Evolutionary conservation across 2,113 vertebrate genomes (phyloP), one percentile per base, ranked within the genome.

Genomic region (Alosa alosa): DNA sequence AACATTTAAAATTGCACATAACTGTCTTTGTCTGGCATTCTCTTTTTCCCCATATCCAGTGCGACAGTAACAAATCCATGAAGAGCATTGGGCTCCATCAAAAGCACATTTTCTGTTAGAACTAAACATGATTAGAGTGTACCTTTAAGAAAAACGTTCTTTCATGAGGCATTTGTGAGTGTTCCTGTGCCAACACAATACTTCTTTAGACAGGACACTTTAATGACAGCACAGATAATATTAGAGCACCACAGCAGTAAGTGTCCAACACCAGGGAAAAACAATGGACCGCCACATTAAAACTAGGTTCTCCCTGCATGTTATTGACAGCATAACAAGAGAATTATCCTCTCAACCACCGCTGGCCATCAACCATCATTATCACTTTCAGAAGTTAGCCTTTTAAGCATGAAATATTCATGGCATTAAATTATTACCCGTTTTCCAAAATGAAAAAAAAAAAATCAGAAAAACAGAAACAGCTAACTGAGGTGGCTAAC

Each of bases 351-450:
- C 52, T 81, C 49, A 2, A 47, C 86, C 89, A 86, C 81, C 85
- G 49, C 57, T 57, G 0, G 57, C 55, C 25, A 55, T 60, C 82
- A 82, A 82, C 41, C 86, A 88, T 92, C 86, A 87, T 90, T 81
- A 86, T 64, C 60, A 81, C 84, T 85, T 90, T 84, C 82, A 84
- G 83, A 72, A 47, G 84, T 75, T 90, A 85, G 81, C 87, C 84
- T 45, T 72, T 36, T 15, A 72, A 25, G 78, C 39, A 82, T 91
- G 31, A 93, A 93, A 93, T 88, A 93, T 89, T 91, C 60, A 93
- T 89, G 86, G 75, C 68, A 46, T 47, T 93, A 60, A 90, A 92
- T 91, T 89, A 92, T 93, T 92, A 22, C 91, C 57, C 22, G 44
- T 86, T 60, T 82, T 85, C 81, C 57, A 81, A 87, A 84, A 60